Conservation (phyloP, 1,140 invertebrate genomes). For the Euwallacea similis region DNA sequence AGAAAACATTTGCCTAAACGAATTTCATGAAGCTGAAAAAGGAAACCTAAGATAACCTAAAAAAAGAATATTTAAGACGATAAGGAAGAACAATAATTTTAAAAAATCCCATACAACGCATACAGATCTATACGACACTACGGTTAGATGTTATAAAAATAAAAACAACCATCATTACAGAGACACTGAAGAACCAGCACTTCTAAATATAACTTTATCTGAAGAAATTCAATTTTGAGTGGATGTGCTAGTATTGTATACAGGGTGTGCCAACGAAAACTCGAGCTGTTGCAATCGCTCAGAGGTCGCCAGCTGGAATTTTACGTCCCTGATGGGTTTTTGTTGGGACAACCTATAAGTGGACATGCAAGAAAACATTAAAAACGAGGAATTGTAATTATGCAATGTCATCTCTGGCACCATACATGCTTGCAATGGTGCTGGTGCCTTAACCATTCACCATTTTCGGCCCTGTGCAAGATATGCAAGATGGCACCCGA, state of each 20-base stretch:
- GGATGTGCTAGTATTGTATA: constrained; percentile 35
- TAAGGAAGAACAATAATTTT: too few relatives aligned
- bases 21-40: too few relatives aligned
- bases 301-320: too few relatives aligned
- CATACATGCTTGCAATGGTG: constrained; percentile 50
- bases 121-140: too few relatives aligned
- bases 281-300: background rate
- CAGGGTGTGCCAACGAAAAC: constrained; percentile 34
- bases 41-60: too few relatives aligned
- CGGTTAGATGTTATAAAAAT: background rate
- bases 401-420: constrained; percentile 40
- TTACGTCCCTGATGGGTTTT: background rate
- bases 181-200: constrained; percentile 14
- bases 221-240: constrained; percentile 25
- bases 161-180: constrained; percentile 4
- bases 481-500: constrained; percentile 18
- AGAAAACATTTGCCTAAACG: too few relatives aligned
- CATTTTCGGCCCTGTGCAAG: constrained; percentile 45
- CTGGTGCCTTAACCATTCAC: constrained; percentile 50
- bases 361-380: constrained; percentile 35
- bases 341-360: constrained; percentile 31
- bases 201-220: constrained; percentile 15
- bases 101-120: too few relatives aligned
- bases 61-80: too few relatives aligned
- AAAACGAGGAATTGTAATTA: constrained; percentile 10